phyloP scores from a whole-genome alignment of 2,888 invertebrate species.

The Alloplasta piceator region DNA sequence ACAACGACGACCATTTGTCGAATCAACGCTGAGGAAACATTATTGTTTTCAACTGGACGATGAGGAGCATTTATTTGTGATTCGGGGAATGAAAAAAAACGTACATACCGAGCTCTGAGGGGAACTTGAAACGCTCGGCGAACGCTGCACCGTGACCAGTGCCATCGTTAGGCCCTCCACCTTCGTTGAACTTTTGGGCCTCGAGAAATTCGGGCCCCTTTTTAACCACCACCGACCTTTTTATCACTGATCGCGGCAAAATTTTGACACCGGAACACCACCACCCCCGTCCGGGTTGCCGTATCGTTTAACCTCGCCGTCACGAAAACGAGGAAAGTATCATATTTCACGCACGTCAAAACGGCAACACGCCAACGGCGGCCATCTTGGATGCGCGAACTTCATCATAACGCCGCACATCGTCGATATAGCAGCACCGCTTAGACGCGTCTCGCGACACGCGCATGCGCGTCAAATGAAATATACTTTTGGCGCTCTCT shows the following conservation, averaged over 20 bases:
- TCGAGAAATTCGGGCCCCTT: slow-evolving; percentile 54
- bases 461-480: no score
- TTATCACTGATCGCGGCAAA: slow-evolving; percentile 66
- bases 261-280: slow-evolving; percentile 68
- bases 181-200: slow-evolving; percentile 60
- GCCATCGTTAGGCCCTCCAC: slow-evolving; percentile 85
- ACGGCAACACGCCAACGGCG: slow-evolving; percentile 80
- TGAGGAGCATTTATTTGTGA: neutral
- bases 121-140: slow-evolving; percentile 88
- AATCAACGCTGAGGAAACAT: neutral
- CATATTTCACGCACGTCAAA: slow-evolving; percentile 81
- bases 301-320: slow-evolving; percentile 76
- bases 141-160: slow-evolving; percentile 89
- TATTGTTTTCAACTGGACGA: neutral
- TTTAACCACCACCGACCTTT: slow-evolving; percentile 2
- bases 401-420: slow-evolving; percentile 48
- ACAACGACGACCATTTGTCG: neutral
- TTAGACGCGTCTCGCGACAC: no score
- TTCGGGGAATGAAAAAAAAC: slow-evolving; percentile 25
- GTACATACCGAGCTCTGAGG: slow-evolving; percentile 86
- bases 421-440: no score
- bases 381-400: slow-evolving; percentile 83
- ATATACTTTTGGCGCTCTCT: no score
- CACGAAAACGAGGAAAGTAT: slow-evolving; percentile 76
- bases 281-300: no score